Base-by-base conservation (phyloP, 2,797 vertebrate genomes). In the Meriones psammophilus region DNA sequence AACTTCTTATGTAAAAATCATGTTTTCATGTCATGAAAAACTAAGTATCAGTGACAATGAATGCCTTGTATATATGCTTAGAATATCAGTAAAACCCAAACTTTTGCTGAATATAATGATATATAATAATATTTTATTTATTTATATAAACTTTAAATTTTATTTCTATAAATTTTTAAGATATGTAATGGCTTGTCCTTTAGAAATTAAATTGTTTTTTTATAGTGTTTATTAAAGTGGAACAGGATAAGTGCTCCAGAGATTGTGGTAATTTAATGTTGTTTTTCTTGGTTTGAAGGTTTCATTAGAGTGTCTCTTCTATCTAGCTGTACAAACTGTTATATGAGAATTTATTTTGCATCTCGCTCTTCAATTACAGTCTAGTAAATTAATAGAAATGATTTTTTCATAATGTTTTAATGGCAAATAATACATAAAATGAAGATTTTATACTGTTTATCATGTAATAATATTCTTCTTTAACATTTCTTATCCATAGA, bases 131-230 rank as follows among this genome's bases (percentile, higher is more conserved):
- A 15, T 8, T 66, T 30, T 36, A 1, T 66, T 30, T 36, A 1
- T 50, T 50, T 50, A 50, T 50, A 50, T 50, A 50, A 50, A 50
- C 9, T 50, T 50, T 50, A 50, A 50, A 78, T 2, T 2, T 42
- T 66, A 78, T 88, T 68, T 91, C 66, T 6, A n/a, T 54, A 66
- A 42, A 22, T 68, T 83, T 87, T 46, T 54, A 69, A 81, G 60
- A 77, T 0, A 74, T 26, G 2, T 5, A 73, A 12, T 73, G 71
- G 18, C 36, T 73, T 39, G 71, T 24, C 17, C 17, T 73, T 73
- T 26, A 42, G n/a, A 81, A 94, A 66, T 54, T 2, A 78, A 5
- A 33, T 68, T 66, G 50, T 39, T 8, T 73, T 73, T 50, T 3
- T 30, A 15, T 66, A 12, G 6, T 3, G 64, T 17, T 79, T 28